Evolutionary conservation across 2,113 vertebrate species (phyloP).

Genomic region (Tringa solitaria): DNA sequence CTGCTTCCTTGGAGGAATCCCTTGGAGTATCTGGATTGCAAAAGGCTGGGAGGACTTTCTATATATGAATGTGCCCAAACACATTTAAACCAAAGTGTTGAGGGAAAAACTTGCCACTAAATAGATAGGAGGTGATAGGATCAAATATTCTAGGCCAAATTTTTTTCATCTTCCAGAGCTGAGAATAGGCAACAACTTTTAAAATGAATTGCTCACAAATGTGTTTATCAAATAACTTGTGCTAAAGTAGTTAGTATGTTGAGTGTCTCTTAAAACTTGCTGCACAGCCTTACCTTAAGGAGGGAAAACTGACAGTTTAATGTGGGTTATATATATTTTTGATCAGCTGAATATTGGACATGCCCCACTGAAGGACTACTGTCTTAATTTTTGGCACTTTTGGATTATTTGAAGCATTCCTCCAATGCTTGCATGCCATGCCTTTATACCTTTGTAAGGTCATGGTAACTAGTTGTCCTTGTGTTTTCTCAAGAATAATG

Average conservation of each 20-base stretch:
- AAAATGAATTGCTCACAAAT: neutral
- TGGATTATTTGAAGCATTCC: neutral
- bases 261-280: neutral
- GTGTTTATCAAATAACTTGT: neutral
- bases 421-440: neutral
- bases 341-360: neutral
- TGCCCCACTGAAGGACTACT: neutral
- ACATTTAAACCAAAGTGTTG: neutral
- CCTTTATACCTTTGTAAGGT: neutral
- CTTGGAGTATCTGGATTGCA: neutral
- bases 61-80: neutral
- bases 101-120: neutral
- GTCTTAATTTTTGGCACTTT: neutral
- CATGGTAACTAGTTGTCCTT: neutral
- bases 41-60: neutral
- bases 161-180: neutral
- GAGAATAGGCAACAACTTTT: neutral
- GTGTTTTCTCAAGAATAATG: fast-evolving
- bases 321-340: neutral
- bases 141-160: neutral
- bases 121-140: fast-evolving
- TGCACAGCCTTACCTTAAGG: neutral
- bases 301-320: neutral
- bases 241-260: neutral
- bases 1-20: neutral